Percentiles rank a stretch among this genome's conserved stretches.
These are phyloP conservation scores for Cettia cetti DNA, from an alignment of 2,113 vertebrate species.

Conservation along the genomic window DNA sequence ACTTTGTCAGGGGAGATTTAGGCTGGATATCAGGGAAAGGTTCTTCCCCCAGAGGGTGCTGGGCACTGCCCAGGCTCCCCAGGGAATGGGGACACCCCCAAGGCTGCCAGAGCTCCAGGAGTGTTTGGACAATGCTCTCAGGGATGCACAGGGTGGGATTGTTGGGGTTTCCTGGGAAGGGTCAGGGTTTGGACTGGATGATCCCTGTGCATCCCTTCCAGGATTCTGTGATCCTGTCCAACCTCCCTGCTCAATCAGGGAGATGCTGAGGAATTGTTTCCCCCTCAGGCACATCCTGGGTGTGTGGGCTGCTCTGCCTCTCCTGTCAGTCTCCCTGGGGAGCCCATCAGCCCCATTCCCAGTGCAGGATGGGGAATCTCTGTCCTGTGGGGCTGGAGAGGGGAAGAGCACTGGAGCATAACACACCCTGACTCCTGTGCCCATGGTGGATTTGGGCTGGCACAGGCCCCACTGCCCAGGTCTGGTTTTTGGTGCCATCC, in stretches of 20 bases:
- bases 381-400: background rate
- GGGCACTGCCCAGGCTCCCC: background rate
- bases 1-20: fast-evolving
- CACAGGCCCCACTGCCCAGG: background rate
- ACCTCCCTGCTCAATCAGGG: background rate
- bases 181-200: background rate
- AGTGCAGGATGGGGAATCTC: background rate
- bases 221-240: background rate
- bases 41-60: background rate
- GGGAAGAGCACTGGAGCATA: background rate
- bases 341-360: background rate
- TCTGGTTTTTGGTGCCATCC: background rate
- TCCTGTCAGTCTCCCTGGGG: background rate
- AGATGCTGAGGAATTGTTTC: background rate
- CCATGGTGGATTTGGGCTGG: fast-evolving
- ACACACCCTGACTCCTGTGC: too few species aligned
- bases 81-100: fast-evolving
- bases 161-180: background rate
- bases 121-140: fast-evolving
- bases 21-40: background rate
- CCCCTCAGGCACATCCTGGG: background rate
- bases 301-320: background rate
- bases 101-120: background rate
- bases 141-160: background rate
- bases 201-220: background rate